Conservation (phyloP, 2,888 invertebrate species). For the Diabrotica balteata region DNA sequence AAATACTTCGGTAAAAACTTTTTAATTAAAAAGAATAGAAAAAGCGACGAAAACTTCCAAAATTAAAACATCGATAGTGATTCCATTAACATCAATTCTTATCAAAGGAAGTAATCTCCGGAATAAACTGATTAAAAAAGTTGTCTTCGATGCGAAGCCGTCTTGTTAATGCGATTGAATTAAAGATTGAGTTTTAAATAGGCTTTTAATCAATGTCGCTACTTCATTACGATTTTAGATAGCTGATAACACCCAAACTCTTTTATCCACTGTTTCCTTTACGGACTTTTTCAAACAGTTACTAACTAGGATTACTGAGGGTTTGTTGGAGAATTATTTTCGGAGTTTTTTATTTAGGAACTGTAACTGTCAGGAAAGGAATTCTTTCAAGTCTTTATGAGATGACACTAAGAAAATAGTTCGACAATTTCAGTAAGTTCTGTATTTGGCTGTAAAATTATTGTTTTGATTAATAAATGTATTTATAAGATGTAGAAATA, state of each 20-base stretch:
- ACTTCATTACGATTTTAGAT: constrained; percentile 58
- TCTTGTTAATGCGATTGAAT: constrained; percentile 56
- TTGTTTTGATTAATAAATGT: too few relatives aligned
- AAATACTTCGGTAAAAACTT: constrained; percentile 35
- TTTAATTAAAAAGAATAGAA: constrained; percentile 41
- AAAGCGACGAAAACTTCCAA: constrained; percentile 29
- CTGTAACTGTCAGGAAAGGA: too few relatives aligned
- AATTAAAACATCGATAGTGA: constrained; percentile 59
- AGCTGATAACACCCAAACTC: constrained; percentile 50
- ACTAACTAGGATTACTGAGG: constrained; percentile 7
- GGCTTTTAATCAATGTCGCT: constrained; percentile 61
- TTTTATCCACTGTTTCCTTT: constrained; percentile 39
- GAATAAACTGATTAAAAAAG: constrained; percentile 61
- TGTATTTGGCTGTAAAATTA: too few relatives aligned
- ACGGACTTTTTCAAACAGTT: constrained; percentile 19
- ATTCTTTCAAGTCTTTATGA: too few relatives aligned
- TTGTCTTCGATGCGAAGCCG: constrained; percentile 54
- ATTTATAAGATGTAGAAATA: too few relatives aligned
- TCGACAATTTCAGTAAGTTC: too few relatives aligned
- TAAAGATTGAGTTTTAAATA: constrained; percentile 60
- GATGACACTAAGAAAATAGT: too few relatives aligned
- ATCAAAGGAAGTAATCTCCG: constrained; percentile 59
- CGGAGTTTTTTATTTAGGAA: not conserved
- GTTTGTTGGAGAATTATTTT: not conserved
- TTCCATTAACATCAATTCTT: constrained; percentile 59